phyloP scores from a whole-genome alignment of 1,140 invertebrate genomes.

The Onthophagus taurus region DNA sequence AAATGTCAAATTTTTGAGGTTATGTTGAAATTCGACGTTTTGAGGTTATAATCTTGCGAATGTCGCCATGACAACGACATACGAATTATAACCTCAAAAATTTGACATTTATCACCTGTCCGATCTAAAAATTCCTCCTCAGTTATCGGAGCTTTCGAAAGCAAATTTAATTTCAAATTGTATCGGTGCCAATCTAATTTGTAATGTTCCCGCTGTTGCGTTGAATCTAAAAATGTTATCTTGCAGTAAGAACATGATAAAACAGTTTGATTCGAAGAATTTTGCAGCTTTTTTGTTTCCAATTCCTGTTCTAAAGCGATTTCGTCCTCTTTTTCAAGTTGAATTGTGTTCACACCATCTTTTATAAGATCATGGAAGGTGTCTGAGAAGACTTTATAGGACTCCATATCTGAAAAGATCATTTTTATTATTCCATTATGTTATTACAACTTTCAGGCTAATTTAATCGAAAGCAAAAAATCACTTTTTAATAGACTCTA shows the following conservation, averaged over 20 bases:
- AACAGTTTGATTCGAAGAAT: too few species aligned
- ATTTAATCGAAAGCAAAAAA: too few species aligned
- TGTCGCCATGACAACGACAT: too few species aligned
- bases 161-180: constrained; percentile 57
- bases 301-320: constrained; percentile 6
- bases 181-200: constrained; percentile 65
- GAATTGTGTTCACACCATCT: constrained; percentile 17
- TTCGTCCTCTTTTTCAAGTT: constrained; percentile 19
- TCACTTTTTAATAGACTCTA: too few species aligned
- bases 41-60: too few species aligned
- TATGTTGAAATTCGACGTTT: too few species aligned
- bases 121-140: constrained; percentile 40
- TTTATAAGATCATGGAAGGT: constrained; percentile 25
- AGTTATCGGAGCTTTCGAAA: constrained; percentile 44
- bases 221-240: constrained; percentile 40
- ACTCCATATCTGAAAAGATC: constrained; percentile 5
- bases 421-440: too few species aligned
- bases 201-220: constrained; percentile 49
- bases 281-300: constrained; percentile 32
- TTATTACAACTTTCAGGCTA: too few species aligned
- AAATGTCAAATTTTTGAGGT: background rate
- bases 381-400: constrained; percentile 22
- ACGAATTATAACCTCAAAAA: constrained; percentile 14
- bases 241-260: constrained; percentile 48
- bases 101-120: constrained; percentile 17